These are phyloP conservation scores for Bolborhynchus lineola DNA, from an alignment of 2,113 vertebrate species.

Conservation along the genomic window DNA sequence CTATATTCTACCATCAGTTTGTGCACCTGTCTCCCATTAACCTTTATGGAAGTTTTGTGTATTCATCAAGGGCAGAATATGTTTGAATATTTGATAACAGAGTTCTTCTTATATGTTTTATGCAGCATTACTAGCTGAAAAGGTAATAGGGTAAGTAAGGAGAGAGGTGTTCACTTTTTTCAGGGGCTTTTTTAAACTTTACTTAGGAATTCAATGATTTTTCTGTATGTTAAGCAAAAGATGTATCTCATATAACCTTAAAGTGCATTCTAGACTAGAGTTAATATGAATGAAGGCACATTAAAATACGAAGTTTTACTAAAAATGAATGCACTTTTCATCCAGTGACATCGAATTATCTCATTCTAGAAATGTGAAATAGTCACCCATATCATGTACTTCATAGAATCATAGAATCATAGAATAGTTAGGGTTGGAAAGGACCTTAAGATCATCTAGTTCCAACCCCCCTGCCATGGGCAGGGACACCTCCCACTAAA, in stretches of 20 bases:
- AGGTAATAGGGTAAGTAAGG: neutral
- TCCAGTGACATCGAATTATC: neutral
- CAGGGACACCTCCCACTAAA: too few relatives aligned
- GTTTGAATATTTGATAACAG: neutral
- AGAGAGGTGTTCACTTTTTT: neutral
- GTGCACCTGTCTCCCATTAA: neutral
- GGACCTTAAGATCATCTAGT: too few relatives aligned
- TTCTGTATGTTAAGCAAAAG: neutral
- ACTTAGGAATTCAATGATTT: neutral
- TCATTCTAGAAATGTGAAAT: neutral
- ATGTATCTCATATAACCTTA: neutral
- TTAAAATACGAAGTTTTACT: neutral
- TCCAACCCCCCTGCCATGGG: too few relatives aligned
- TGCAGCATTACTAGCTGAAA: neutral
- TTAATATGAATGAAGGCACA: neutral
- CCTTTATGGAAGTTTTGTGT: constrained; percentile 23
- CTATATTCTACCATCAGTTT: neutral
- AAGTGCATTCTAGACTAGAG: neutral
- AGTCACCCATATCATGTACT: neutral
- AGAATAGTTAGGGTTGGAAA: too few relatives aligned
- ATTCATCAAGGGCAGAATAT: neutral
- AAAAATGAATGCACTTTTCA: neutral
- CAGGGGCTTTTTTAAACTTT: neutral
- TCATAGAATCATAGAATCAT: neutral
- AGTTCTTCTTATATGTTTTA: neutral